A percentile compares a stretch with the other conserved stretches of the same genome.
These are phyloP conservation scores for Pseudopleuronectes americanus DNA, from an alignment of 2,797 vertebrate species.

Conservation along the genomic window DNA sequence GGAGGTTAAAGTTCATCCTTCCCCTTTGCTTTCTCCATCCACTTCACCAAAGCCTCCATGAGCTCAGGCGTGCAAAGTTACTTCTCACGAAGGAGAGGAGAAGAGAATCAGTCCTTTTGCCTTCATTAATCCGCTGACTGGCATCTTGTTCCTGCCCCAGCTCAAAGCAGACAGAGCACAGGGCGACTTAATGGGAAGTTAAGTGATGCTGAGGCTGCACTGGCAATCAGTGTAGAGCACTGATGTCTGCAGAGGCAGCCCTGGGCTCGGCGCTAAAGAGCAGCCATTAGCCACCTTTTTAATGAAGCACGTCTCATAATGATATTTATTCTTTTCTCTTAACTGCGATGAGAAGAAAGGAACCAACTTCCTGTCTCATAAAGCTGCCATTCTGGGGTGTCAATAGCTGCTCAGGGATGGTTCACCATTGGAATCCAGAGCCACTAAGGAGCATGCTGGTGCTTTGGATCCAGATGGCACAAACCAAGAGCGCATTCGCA, in stretches of 20 bases:
- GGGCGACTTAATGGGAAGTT: conserved; percentile 77
- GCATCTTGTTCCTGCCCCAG: conserved; percentile 62
- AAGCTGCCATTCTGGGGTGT: conserved; percentile 60
- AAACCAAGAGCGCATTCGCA: conserved; percentile 31
- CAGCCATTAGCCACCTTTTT: conserved; percentile 78
- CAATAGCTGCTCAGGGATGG: conserved; percentile 58
- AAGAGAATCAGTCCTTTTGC: conserved; percentile 72
- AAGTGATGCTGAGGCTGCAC: conserved; percentile 82
- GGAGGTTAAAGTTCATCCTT: conserved; percentile 31
- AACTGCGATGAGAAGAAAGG: conserved; percentile 66
- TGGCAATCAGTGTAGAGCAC: conserved; percentile 72
- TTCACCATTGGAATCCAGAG: conserved; percentile 38
- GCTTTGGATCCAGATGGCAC: conserved; percentile 59
- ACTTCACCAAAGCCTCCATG: conserved; percentile 31
- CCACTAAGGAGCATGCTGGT: conserved; percentile 33
- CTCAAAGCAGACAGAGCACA: conserved; percentile 71
- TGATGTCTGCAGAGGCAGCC: conserved; percentile 75
- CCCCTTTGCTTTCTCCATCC: conserved; percentile 32
- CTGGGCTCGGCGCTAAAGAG: conserved; percentile 72
- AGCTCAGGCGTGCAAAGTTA: conserved; percentile 57
- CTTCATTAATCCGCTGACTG: conserved; percentile 79
- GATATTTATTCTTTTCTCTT: conserved; percentile 73
- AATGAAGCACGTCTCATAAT: conserved; percentile 80
- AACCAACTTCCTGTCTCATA: conserved; percentile 60
- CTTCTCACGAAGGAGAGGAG: conserved; percentile 50